phyloP scores from a whole-genome alignment of 2,113 vertebrate species.

The Cettia cetti region DNA sequence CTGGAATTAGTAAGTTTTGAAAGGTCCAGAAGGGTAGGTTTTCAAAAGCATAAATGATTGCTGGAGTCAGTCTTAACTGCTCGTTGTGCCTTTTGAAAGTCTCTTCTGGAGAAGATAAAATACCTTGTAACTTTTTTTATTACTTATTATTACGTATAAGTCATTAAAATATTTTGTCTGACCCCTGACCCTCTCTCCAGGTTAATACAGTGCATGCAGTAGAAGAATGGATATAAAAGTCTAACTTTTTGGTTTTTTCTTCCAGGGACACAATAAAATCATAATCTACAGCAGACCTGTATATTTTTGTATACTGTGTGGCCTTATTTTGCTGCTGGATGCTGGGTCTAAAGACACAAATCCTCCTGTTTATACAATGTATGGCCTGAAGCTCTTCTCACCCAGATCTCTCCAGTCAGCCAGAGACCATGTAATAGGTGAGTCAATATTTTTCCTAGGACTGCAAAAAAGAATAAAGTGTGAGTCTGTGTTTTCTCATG shows the following conservation, averaged over 20 bases:
- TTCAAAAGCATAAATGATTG: neutral
- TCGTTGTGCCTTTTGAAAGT: neutral
- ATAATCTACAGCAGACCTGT: slow-evolving; percentile 93
- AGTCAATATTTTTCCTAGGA: slow-evolving; percentile 54
- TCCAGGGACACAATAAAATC: slow-evolving; percentile 94
- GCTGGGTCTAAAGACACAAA: slow-evolving; percentile 80
- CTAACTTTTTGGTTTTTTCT: neutral
- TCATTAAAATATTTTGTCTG: slow-evolving; percentile 9
- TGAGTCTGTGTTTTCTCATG: neutral
- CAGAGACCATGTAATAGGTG: slow-evolving; percentile 88
- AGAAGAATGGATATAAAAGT: neutral
- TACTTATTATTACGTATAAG: neutral
- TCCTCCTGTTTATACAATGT: slow-evolving; percentile 82
- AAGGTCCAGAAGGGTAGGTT: neutral
- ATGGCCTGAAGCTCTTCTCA: slow-evolving; percentile 87
- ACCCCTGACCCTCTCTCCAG: neutral
- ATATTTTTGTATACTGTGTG: slow-evolving; percentile 94
- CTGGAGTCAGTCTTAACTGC: neutral
- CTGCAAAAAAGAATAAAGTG: neutral
- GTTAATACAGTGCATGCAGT: neutral
- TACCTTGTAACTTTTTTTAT: neutral
- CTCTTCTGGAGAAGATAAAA: neutral
- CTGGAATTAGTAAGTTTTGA: neutral
- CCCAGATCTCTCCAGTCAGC: slow-evolving; percentile 78
- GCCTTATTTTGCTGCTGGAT: slow-evolving; percentile 94